Conservation (phyloP, 1,140 invertebrate species). For the Scaptomyza hsui region DNA sequence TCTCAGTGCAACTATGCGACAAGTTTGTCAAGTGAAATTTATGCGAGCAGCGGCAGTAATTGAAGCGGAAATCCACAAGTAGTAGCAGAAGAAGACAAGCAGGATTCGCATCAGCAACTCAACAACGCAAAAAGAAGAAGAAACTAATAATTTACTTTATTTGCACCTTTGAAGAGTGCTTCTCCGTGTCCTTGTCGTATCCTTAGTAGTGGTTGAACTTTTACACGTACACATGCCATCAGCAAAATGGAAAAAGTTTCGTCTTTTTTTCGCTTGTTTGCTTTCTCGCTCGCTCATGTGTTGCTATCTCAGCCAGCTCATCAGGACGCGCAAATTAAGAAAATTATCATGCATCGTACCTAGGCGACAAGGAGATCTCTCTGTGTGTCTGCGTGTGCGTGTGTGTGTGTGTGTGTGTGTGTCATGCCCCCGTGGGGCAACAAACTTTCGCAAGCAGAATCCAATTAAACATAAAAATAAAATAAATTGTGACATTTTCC, state of each 20-base stretch:
- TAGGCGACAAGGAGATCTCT: slow-evolving; percentile 41
- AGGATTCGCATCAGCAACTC: not conserved
- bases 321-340: slow-evolving; percentile 76
- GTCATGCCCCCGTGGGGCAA: not conserved
- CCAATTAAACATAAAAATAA: slow-evolving; percentile 82
- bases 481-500: slow-evolving; percentile 81
- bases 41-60: slow-evolving; percentile 71
- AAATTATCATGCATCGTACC: slow-evolving; percentile 79
- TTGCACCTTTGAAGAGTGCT: slow-evolving; percentile 77
- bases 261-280: slow-evolving; percentile 13
- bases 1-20: slow-evolving; percentile 53
- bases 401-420: not conserved
- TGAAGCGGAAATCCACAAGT: slow-evolving; percentile 81
- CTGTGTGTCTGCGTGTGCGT: no score
- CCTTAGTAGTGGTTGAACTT: slow-evolving; percentile 45
- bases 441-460: slow-evolving; percentile 60
- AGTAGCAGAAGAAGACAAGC: slow-evolving; percentile 27
- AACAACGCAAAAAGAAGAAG: slow-evolving; percentile 26
- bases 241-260: slow-evolving; percentile 81
- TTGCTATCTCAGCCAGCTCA: slow-evolving; percentile 54
- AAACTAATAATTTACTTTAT: slow-evolving; percentile 82
- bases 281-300: not conserved
- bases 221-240: slow-evolving; percentile 79
- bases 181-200: slow-evolving; percentile 24
- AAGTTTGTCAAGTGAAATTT: slow-evolving; percentile 82